phyloP scores from a whole-genome alignment of 2,888 invertebrate genomes.

The Himalopsyche japonica region DNA sequence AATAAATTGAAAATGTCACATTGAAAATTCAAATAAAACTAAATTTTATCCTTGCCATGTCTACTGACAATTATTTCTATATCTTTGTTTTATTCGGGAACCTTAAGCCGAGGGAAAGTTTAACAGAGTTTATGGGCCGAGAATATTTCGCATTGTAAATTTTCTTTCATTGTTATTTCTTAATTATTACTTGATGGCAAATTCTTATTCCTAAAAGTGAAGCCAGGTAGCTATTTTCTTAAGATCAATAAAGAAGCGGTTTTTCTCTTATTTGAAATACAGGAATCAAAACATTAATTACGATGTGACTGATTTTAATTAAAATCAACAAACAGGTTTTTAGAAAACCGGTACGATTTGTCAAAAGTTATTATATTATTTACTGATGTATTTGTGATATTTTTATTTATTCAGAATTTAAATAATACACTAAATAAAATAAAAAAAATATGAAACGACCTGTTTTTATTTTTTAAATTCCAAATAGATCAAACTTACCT shows the following conservation, averaged over 20 bases:
- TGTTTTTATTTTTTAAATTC: no score
- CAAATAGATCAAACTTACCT: no score
- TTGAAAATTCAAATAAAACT: not conserved
- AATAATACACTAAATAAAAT: no score
- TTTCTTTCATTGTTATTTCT: not conserved
- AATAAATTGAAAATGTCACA: not conserved
- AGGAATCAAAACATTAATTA: not conserved
- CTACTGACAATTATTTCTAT: not conserved
- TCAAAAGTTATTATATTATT: no score
- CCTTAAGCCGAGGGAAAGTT: not conserved
- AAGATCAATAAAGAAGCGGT: not conserved
- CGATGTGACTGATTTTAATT: not conserved
- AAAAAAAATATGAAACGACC: no score
- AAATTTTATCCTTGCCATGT: not conserved
- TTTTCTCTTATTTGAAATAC: not conserved
- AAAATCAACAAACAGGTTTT: not conserved
- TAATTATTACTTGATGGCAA: not conserved
- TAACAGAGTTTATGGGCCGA: not conserved
- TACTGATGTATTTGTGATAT: no score
- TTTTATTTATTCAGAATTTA: no score
- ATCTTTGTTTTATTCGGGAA: not conserved
- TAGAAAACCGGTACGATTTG: not conserved
- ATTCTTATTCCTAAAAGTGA: not conserved
- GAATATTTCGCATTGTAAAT: not conserved
- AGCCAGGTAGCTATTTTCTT: not conserved